Percentiles rank a stretch among this genome's conserved stretches.
phyloP scores from a whole-genome alignment of 2,113 vertebrate genomes.

The Notarius quadriscutis region DNA sequence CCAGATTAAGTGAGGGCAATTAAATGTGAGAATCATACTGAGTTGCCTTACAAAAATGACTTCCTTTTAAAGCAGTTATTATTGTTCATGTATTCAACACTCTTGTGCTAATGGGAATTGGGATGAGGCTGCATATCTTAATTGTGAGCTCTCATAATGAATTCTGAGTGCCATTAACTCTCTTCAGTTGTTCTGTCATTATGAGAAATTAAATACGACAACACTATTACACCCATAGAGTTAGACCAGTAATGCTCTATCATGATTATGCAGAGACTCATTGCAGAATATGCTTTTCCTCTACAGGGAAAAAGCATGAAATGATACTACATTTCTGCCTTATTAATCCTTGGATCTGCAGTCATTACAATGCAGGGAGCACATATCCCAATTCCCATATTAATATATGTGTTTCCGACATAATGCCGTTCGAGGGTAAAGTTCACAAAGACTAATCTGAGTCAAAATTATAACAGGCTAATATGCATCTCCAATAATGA shows the following conservation, averaged over 20 bases:
- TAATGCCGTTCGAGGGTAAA: conserved; percentile 24
- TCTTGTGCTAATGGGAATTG: conserved; percentile 29
- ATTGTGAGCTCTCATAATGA: conserved; percentile 31
- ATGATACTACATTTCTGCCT: background rate
- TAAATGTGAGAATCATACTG: background rate
- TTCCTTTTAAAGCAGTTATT: conserved; percentile 30
- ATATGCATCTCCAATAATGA: conserved; percentile 35
- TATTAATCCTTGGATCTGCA: conserved; percentile 29
- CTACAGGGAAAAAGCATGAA: background rate
- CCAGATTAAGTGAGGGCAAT: background rate
- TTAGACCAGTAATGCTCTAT: background rate
- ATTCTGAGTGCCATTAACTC: conserved; percentile 38
- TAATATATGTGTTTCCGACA: conserved; percentile 21
- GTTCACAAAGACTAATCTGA: conserved; percentile 36
- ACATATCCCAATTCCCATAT: conserved; percentile 16
- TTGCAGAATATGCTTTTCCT: conserved; percentile 11
- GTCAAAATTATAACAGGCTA: conserved; percentile 22
- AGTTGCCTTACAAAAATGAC: background rate
- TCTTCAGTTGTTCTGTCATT: conserved; percentile 39
- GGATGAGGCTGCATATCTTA: conserved; percentile 37
- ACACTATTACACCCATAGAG: conserved; percentile 16
- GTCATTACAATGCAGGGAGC: conserved; percentile 7
- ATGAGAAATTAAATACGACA: conserved; percentile 22
- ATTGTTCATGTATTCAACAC: conserved; percentile 37
- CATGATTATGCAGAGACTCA: conserved; percentile 9